These are phyloP conservation scores for Theocolax elegans DNA, from an alignment of 1,140 invertebrate genomes.

Conservation along the genomic window DNA sequence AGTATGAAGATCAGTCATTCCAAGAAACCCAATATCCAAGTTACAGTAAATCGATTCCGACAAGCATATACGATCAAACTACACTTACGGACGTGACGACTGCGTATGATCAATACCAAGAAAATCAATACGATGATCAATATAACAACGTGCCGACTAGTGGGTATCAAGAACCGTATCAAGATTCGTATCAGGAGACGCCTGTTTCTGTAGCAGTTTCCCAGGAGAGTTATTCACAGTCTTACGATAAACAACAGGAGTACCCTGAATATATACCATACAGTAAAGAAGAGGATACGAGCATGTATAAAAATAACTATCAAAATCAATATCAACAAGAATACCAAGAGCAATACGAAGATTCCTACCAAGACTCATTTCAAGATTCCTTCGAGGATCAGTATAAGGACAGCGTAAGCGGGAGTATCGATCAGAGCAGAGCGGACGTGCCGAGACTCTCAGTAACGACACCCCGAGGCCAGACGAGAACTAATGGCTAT, in stretches of 20 bases:
- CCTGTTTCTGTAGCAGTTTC: not conserved
- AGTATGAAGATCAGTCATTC: not conserved
- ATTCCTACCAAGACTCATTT: not conserved
- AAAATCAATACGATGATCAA: conserved; percentile 54
- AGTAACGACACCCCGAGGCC: not conserved
- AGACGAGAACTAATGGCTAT: not conserved
- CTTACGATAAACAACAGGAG: not conserved
- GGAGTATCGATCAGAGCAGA: not conserved
- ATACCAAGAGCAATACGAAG: not conserved
- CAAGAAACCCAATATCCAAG: conserved; percentile 41
- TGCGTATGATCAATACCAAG: conserved; percentile 50
- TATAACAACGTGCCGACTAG: conserved; percentile 45
- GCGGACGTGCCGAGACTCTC: not conserved
- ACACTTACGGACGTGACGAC: conserved; percentile 47
- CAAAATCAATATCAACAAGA: not conserved
- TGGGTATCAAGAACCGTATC: conserved; percentile 3
- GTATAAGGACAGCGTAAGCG: not conserved
- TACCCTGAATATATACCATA: not conserved
- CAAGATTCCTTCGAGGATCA: not conserved
- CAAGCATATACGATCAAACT: conserved; percentile 54
- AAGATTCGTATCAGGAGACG: conserved; percentile 45
- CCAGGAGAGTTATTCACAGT: not conserved
- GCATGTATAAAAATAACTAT: not conserved
- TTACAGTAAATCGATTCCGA: conserved; percentile 47
- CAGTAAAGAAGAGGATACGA: not conserved